Evolutionary conservation across 2,113 vertebrate species (phyloP), one percentile per base, ranked within the genome.

Genomic region (Hassar affinis): DNA sequence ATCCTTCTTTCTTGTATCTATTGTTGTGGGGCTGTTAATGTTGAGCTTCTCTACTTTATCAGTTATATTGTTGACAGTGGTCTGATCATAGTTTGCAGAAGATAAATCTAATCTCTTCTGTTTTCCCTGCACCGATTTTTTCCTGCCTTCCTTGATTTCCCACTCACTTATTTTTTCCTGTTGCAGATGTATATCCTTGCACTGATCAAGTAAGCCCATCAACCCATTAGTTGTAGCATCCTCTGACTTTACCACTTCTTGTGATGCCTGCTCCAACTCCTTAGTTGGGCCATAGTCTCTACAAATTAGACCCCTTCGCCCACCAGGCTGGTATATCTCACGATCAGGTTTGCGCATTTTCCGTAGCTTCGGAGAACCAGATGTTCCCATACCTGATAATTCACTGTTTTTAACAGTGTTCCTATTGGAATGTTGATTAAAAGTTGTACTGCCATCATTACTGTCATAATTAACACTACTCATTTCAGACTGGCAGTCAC

Each of bases 241-340:
- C n/a, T 91, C 86, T 14, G 33, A 77, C 72, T 84, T 91, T n/a
- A 47, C 61, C n/a, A 85, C 89, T 0, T 38, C 69, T 35, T 81
- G 90, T 10, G 15, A 64, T 0, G 77, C 79, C 68, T 84, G 91
- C 35, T 93, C 91, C 33, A 85, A 85, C 49, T 92, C 93, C 81
- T 72, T 91, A 75, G 66, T 89, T 52, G 54, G 79, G 27, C 61
- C 87, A 42, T 49, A 61, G 45, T 93, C 93, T 80, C 92, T 93
- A 52, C 2, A 20, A 57, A 88, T 85, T 33, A 92, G 95, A 68
- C 93, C 81, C 69, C 97, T 94, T 56, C 97, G 93, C 7, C 95
- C 94, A 35, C 96, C 97, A 11, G 98, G 96, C 88, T 97, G 97
- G 91, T 99, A 99, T 86, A 99, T 97, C 90, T 95, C 95, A 82